Percentiles rank a stretch among this genome's conserved stretches.
These are phyloP conservation scores for Patagioenas fasciata DNA, from an alignment of 2,113 vertebrate genomes.

Conservation along the genomic window DNA sequence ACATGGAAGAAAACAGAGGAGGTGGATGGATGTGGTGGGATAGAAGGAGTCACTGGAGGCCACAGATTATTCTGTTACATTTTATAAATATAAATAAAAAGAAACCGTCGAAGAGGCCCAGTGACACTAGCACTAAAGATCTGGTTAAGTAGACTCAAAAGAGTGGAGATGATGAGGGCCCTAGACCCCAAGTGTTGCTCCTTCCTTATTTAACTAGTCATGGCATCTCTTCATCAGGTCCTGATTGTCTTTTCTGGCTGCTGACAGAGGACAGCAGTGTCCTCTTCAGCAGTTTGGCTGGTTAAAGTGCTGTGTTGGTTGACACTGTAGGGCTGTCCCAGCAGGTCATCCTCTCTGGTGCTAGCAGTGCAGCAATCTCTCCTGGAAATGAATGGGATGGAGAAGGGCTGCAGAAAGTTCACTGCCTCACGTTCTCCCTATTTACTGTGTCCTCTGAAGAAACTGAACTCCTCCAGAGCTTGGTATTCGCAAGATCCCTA, in stretches of 20 bases:
- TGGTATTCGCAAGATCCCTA: background rate
- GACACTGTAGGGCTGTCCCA: background rate
- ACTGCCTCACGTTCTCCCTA: background rate
- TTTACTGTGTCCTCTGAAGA: background rate
- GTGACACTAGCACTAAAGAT: background rate
- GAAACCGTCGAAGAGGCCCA: background rate
- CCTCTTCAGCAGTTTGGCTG: background rate
- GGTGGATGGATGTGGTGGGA: background rate
- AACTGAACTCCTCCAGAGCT: background rate
- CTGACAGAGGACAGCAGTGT: background rate
- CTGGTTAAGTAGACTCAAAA: background rate
- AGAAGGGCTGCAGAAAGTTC: background rate
- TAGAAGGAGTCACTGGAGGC: background rate
- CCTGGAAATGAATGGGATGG: background rate
- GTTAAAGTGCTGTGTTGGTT: background rate
- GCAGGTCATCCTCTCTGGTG: background rate
- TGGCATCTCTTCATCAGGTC: background rate
- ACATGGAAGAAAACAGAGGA: slow-evolving; percentile 31
- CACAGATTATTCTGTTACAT: background rate
- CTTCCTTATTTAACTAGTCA: slow-evolving; percentile 11
- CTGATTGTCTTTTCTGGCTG: slow-evolving; percentile 20
- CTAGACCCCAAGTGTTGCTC: background rate
- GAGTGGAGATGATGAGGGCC: background rate
- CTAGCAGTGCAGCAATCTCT: background rate
- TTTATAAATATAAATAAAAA: slow-evolving; percentile 2